A percentile compares a stretch with the other conserved stretches of the same genome.
Evolutionary conservation across 2,113 vertebrate species (phyloP).

Genomic region (Oryctolagus cuniculus): DNA sequence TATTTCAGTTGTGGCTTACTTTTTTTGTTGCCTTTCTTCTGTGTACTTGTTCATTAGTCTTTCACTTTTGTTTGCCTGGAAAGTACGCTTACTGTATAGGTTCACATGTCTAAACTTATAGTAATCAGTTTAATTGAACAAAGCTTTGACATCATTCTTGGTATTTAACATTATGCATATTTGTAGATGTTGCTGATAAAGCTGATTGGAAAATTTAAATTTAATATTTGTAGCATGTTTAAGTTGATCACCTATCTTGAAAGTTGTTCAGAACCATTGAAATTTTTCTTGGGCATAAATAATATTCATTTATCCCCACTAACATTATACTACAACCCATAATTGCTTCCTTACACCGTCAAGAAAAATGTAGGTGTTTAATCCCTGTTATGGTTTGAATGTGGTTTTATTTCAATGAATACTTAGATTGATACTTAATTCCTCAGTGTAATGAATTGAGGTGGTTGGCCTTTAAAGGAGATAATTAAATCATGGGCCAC

Average conservation of each 20-base stretch:
- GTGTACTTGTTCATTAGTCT: not conserved
- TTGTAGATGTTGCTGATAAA: constrained; percentile 34
- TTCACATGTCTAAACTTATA: not conserved
- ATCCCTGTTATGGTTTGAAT: not conserved
- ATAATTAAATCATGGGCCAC: not conserved
- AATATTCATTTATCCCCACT: not conserved
- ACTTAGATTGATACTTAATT: not conserved
- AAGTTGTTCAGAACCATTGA: constrained; percentile 1
- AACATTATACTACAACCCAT: not conserved
- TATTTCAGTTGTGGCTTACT: not conserved
- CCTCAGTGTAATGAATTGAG: not conserved
- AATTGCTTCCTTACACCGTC: not conserved
- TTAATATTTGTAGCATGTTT: constrained; percentile 48
- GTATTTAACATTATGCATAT: constrained; percentile 8
- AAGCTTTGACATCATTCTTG: constrained; percentile 15
- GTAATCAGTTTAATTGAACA: constrained; percentile 10
- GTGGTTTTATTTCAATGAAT: not conserved
- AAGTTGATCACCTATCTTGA: constrained; percentile 3
- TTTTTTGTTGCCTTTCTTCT: not conserved
- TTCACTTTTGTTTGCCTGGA: constrained; percentile 13
- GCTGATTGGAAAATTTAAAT: constrained; percentile 9
- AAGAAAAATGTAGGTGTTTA: constrained; percentile 25
- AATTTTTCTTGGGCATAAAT: not conserved
- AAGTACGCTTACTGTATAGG: not conserved
- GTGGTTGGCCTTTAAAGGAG: not conserved